phyloP scores from a whole-genome alignment of 1,140 invertebrate genomes.

The Trichoplusia ni region DNA sequence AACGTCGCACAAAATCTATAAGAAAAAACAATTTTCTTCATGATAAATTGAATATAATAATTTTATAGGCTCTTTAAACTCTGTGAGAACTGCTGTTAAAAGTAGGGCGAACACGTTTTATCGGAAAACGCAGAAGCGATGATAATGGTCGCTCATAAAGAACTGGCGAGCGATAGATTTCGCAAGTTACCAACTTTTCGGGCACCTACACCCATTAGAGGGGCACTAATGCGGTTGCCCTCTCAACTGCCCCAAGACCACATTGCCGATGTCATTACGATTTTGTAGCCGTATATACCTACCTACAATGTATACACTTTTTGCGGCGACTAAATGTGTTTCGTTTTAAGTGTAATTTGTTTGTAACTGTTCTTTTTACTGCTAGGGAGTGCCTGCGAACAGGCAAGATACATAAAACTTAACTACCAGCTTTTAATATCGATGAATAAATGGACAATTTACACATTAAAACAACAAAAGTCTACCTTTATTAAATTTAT shows the following conservation, averaged over 20 bases:
- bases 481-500: too few species aligned
- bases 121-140: slow-evolving; percentile 72
- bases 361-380: background rate
- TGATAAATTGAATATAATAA: slow-evolving; percentile 64
- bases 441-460: too few species aligned
- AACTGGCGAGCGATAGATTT: slow-evolving; percentile 74
- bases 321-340: background rate
- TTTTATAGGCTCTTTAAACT: slow-evolving; percentile 69
- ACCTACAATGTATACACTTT: slow-evolving; percentile 12
- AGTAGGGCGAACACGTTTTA: slow-evolving; percentile 72
- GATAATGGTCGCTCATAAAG: slow-evolving; percentile 78
- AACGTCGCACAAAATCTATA: slow-evolving; percentile 25
- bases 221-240: slow-evolving; percentile 57
- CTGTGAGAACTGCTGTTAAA: slow-evolving; percentile 64
- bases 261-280: slow-evolving; percentile 39
- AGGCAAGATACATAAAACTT: too few species aligned
- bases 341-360: background rate
- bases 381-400: too few species aligned
- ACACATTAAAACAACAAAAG: too few species aligned
- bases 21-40: slow-evolving; percentile 43
- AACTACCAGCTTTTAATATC: too few species aligned
- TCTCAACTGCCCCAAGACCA: slow-evolving; percentile 45
- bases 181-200: slow-evolving; percentile 77
- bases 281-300: slow-evolving; percentile 18
- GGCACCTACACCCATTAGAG: slow-evolving; percentile 67